Evolutionary conservation across 1,140 invertebrate genomes (phyloP), one percentile per base, ranked within the genome.

Genomic region (Whitmania pigra): DNA sequence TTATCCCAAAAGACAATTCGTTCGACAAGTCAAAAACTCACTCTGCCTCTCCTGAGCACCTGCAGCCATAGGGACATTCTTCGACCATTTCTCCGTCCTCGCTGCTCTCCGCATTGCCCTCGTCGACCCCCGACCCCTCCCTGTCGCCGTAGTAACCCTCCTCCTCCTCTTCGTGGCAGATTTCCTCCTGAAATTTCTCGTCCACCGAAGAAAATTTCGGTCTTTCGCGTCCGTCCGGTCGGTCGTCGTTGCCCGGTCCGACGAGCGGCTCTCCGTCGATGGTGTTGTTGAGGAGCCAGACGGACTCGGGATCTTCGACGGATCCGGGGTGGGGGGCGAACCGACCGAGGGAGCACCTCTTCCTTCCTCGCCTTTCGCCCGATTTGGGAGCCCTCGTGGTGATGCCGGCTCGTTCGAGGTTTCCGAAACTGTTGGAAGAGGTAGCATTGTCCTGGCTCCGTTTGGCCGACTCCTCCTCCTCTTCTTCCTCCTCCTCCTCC

Each of bases 271-370:
- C 57, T 13, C 22, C 57, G 57, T 0, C 11, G 57, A n/a, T 25
- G 57, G 57, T 31, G 29, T 63, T 63, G 57, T 63, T 63, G 22
- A 63, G 57, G 29, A 63, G 3, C 57, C 57, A 63, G 29, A 63
- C 22, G 29, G 29, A 63, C 22, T 63, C 57, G 3, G 57, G 22
- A 20, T 63, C 57, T 1, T 63, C 57, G 29, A 63, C 29, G 11
- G 22, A 25, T 7, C 22, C 57, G 15, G 57, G 22, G 11, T 63
- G 57, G 11, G 57, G 57, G 2, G 11, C 15, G 29, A 63, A 25
- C 29, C 57, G 4, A 2, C 57, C 57, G 0, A 63, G 29, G 43
- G 43, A 49, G 9, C 43, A 49, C 43, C 43, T 49, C 43, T 49
- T 49, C 15, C 15, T 11, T 49, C 43, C 43, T 17, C 15, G 9